A percentile compares a stretch with the other conserved stretches of the same genome.
phyloP scores from a whole-genome alignment of 2,113 vertebrate genomes.

The Gorsachius goisagi region DNA sequence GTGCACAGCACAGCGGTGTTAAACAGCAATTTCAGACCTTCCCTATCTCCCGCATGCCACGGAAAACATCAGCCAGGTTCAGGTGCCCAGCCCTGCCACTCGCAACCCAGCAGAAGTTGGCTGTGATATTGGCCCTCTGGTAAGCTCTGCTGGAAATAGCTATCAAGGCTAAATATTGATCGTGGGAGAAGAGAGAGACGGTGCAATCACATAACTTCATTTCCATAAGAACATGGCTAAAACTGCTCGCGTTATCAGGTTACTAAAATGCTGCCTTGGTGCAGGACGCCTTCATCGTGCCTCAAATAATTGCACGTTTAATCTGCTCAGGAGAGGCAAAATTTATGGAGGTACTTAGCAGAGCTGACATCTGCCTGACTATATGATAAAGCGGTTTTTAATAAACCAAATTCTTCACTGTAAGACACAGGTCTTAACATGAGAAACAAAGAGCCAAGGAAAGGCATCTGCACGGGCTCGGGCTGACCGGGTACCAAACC shows the following conservation, averaged over 20 bases:
- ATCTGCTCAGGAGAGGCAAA: not conserved
- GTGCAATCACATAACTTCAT: not conserved
- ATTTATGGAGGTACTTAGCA: slow-evolving; percentile 48
- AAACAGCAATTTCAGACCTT: not conserved
- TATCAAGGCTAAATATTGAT: not conserved
- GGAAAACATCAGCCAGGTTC: not conserved
- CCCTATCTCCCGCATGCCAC: not conserved
- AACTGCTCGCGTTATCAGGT: not conserved
- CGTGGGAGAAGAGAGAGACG: not conserved
- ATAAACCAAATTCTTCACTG: slow-evolving; percentile 32
- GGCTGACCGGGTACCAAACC: not conserved
- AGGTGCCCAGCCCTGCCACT: not conserved
- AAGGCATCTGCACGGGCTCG: slow-evolving; percentile 13
- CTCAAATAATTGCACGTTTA: not conserved
- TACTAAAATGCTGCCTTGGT: not conserved
- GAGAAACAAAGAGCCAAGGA: slow-evolving; percentile 25
- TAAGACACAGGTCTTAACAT: slow-evolving; percentile 40
- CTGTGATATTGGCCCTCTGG: not conserved
- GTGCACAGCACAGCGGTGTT: not conserved
- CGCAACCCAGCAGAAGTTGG: not conserved
- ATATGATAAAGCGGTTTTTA: slow-evolving; percentile 16
- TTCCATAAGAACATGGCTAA: not conserved
- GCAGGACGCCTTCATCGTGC: not conserved
- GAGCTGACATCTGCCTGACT: slow-evolving; percentile 31
- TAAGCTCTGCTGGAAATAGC: not conserved